Evolutionary conservation across 2,888 invertebrate genomes (phyloP).

Genomic region (Drosophila percnosoma): DNA sequence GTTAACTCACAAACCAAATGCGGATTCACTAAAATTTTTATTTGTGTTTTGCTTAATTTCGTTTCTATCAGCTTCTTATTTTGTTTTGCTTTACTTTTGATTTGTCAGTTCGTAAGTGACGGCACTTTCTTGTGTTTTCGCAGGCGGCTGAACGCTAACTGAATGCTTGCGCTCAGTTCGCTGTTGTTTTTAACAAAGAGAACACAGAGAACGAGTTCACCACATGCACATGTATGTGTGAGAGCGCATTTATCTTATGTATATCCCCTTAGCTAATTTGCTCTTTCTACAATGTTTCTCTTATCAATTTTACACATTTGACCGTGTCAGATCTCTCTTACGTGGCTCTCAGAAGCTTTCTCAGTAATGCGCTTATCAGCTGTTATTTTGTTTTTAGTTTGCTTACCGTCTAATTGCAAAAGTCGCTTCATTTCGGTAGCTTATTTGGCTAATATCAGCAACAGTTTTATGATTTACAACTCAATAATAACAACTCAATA

Average conservation of each 20-base stretch:
- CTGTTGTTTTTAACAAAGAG: conserved; percentile 29
- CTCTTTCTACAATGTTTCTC: conserved; percentile 14
- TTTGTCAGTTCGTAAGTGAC: background rate
- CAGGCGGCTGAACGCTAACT: conserved; percentile 45
- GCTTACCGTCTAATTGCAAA: conserved; percentile 49
- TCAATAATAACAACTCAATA: background rate
- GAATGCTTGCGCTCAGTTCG: conserved; percentile 26
- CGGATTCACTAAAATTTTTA: conserved; percentile 3
- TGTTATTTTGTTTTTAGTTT: conserved; percentile 4
- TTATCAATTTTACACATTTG: background rate
- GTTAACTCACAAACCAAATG: conserved; percentile 13
- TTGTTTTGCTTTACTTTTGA: background rate
- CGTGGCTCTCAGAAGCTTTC: background rate
- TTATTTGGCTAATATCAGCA: conserved; percentile 12
- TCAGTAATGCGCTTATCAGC: conserved; percentile 12
- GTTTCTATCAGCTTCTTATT: conserved; percentile 3
- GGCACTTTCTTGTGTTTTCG: conserved; percentile 3
- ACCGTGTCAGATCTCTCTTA: background rate
- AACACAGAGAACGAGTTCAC: conserved; percentile 5
- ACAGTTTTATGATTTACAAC: background rate
- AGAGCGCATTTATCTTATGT: background rate
- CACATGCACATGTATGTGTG: background rate
- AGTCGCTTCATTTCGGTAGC: conserved; percentile 34
- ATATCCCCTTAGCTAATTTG: background rate
- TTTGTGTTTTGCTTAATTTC: conserved; percentile 28